Conservation (phyloP, 2,797 vertebrate genomes). For the Vespertilio murinus region DNA sequence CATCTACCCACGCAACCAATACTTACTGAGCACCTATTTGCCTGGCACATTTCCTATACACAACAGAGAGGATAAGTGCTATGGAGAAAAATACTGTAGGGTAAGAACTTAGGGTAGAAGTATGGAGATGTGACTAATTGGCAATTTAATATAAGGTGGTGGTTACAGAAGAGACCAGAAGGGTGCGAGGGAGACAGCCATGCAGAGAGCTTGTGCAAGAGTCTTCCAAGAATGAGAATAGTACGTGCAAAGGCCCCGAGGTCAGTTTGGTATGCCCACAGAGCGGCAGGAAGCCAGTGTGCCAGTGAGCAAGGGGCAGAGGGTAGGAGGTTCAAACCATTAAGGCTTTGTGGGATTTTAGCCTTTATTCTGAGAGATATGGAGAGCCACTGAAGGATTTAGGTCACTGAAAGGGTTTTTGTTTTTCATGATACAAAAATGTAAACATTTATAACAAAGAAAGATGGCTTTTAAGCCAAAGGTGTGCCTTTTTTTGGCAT, state of each 20-base stretch:
- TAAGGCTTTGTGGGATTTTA: background rate
- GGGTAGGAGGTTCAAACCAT: background rate
- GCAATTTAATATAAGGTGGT: background rate
- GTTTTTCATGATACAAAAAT: slow-evolving; percentile 77
- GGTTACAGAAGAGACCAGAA: background rate
- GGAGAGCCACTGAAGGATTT: slow-evolving; percentile 26
- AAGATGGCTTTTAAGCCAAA: slow-evolving; percentile 73
- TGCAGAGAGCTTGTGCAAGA: background rate
- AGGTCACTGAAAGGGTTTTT: slow-evolving; percentile 25
- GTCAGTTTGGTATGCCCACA: background rate
- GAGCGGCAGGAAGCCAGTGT: background rate
- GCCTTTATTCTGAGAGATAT: slow-evolving; percentile 2
- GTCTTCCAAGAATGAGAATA: background rate
- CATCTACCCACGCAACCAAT: background rate
- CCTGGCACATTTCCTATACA: background rate
- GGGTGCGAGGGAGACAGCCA: background rate
- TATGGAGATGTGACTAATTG: background rate
- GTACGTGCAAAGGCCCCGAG: background rate
- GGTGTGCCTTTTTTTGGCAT: slow-evolving; percentile 79
- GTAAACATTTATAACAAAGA: slow-evolving; percentile 78
- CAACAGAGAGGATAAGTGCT: background rate
- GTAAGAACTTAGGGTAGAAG: background rate
- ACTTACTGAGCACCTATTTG: background rate
- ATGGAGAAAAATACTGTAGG: background rate
- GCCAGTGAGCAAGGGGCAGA: background rate